Evolutionary conservation across 2,113 vertebrate species (phyloP).

Genomic region (Tiliqua scincoides): DNA sequence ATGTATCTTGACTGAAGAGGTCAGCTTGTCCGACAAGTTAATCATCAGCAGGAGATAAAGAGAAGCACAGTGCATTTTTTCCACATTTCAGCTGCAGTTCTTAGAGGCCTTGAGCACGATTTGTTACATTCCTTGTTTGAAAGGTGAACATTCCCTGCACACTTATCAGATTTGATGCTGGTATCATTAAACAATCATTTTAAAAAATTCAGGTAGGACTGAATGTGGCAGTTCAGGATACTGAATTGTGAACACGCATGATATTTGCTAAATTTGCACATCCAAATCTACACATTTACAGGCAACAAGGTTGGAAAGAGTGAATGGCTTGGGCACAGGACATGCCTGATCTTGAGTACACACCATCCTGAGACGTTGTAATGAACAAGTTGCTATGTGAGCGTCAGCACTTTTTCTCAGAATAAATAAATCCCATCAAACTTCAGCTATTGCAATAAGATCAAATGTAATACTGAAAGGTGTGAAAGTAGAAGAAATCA

Average conservation of each 20-base stretch:
- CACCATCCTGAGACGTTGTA: background rate
- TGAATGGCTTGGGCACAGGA: background rate
- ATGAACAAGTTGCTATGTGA: background rate
- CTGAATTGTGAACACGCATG: background rate
- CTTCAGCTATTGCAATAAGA: background rate
- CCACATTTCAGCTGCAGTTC: background rate
- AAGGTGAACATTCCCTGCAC: background rate
- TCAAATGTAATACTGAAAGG: background rate
- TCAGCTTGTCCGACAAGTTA: slow-evolving; percentile 38
- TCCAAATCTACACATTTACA: background rate
- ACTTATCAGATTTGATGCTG: background rate
- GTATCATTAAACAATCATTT: background rate
- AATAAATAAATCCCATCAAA: background rate
- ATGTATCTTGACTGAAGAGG: slow-evolving; percentile 14
- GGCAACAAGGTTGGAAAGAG: background rate
- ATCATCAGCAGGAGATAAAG: slow-evolving; percentile 47
- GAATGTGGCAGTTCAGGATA: background rate
- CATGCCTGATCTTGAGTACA: background rate
- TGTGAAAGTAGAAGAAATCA: background rate
- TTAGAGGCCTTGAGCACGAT: background rate
- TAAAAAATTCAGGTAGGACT: background rate
- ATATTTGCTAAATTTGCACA: background rate
- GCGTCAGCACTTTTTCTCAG: background rate
- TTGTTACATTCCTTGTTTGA: background rate
- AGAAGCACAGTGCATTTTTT: slow-evolving; percentile 40